These are phyloP conservation scores for Calosoma granatense DNA, from an alignment of 1,140 invertebrate species.

Conservation along the genomic window DNA sequence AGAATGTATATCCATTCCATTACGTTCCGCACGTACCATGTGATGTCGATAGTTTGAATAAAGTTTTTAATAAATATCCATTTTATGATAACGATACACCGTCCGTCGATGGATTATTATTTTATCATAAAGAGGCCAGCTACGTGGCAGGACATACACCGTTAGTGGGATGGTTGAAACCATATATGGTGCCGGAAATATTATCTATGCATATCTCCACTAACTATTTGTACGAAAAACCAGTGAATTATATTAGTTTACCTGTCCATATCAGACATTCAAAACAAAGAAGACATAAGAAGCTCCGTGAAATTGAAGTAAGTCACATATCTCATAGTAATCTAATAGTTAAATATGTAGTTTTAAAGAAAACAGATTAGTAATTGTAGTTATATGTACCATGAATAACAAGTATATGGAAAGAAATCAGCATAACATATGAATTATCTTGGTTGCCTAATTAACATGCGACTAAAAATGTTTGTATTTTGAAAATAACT, in stretches of 20 bases:
- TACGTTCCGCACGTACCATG: neutral
- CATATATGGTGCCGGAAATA: slow-evolving; percentile 77
- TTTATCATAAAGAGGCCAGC: slow-evolving; percentile 67
- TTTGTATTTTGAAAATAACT: too few species aligned
- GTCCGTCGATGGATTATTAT: slow-evolving; percentile 64
- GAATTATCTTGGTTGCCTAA: too few species aligned
- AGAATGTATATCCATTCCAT: slow-evolving; percentile 44
- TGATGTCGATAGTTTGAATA: slow-evolving; percentile 32
- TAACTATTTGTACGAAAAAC: slow-evolving; percentile 34
- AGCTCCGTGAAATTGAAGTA: neutral
- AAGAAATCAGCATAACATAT: too few species aligned
- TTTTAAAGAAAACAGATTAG: too few species aligned
- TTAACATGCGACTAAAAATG: too few species aligned
- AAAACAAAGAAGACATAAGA: neutral
- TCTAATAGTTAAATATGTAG: too few species aligned
- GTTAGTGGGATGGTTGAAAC: slow-evolving; percentile 78
- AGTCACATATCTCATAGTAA: too few species aligned
- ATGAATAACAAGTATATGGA: too few species aligned
- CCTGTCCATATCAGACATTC: slow-evolving; percentile 34
- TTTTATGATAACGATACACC: slow-evolving; percentile 30
- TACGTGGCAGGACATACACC: slow-evolving; percentile 73
- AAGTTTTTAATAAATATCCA: slow-evolving; percentile 32
- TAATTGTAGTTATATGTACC: too few species aligned
- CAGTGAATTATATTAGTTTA: slow-evolving; percentile 37
- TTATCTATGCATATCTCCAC: slow-evolving; percentile 44